These are phyloP conservation scores for Sabatieria punctata DNA, from an alignment of 2,888 invertebrate genomes.

Conservation along the genomic window DNA sequence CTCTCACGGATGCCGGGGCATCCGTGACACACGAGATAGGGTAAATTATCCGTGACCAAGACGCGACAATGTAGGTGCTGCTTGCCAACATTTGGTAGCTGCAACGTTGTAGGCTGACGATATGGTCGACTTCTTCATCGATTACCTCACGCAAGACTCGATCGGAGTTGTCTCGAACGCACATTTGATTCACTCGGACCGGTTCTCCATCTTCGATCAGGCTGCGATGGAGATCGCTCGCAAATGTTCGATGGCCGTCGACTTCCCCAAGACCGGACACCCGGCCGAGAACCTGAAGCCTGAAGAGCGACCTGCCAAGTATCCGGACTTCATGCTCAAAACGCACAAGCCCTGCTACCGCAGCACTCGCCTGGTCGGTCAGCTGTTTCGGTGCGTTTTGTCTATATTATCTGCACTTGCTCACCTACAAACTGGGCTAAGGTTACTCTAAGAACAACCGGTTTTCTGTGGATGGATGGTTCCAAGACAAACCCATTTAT, in stretches of 20 bases:
- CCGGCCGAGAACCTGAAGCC: slow-evolving; percentile 11
- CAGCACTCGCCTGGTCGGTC: slow-evolving; percentile 22
- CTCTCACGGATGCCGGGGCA: no score
- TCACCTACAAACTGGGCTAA: no score
- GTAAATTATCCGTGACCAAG: no score
- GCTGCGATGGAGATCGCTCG: slow-evolving; percentile 19
- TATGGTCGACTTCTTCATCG: slow-evolving; percentile 27
- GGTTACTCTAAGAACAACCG: no score
- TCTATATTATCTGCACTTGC: no score
- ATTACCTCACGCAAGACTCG: slow-evolving; percentile 29
- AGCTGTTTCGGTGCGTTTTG: slow-evolving; percentile 28
- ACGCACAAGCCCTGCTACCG: slow-evolving; percentile 17
- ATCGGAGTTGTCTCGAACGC: slow-evolving; percentile 28
- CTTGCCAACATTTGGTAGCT: no score
- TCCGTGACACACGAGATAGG: no score
- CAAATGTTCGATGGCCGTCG: slow-evolving; percentile 28
- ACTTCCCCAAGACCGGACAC: slow-evolving; percentile 29
- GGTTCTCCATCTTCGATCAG: slow-evolving; percentile 12
- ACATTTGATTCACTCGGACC: slow-evolving; percentile 29
- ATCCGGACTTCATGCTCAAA: slow-evolving; percentile 20
- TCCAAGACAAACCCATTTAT: no score
- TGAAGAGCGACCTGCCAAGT: slow-evolving; percentile 1
- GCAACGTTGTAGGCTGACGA: slow-evolving; percentile 12
- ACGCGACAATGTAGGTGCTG: no score
- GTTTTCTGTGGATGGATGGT: no score